Base-by-base conservation (phyloP, 2,888 invertebrate species). In the Ochropleura plecta region DNA sequence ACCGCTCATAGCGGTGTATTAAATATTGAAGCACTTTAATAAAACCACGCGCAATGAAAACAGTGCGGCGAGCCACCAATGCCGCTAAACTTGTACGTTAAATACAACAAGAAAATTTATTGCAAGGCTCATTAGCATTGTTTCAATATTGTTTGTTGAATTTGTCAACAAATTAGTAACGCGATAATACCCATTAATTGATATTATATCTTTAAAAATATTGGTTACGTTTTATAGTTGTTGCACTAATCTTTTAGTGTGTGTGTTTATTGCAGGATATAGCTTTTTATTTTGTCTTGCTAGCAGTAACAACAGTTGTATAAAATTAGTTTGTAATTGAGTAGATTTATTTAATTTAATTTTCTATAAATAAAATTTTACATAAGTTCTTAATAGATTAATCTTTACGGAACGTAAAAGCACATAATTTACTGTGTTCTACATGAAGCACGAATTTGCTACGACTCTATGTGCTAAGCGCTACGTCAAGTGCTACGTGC, bases 21-120 rank as follows among this genome's bases (percentile, higher is more conserved):
- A 79, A 84, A 84, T 79, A 79, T 75, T 71, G 72, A 66, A 62
- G 68, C 76, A 77, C 60, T 79, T 66, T 73, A 63, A 73, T 65
- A 73, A n/a, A 66, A 76, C 70, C 51, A 10, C 42, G 53, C 72
- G 63, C 59, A 70, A 67, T 60, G 66, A 59, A 63, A 63, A 64
- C 30, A 12, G n/a, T 30, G 55, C 6, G 59, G 60, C 14, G 6
- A 46, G 42, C 76, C 79, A 51, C 65, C 44, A 18, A 18, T 8
- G 6, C 62, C 44, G 20, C 65, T 64, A 20, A 59, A 20, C 5
- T 44, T 48, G 14, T 49, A 18, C 16, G 57, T 57, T 10, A 44
- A 12, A n/a, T n/a, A 40, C n/a, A 6, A 51, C 49, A 10, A 73
- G 57, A 51, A 57, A 51, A 40, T n/a, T n/a, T 0, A 40, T 30